phyloP scores from a whole-genome alignment of 2,797 vertebrate species.

The Chromis chromis region DNA sequence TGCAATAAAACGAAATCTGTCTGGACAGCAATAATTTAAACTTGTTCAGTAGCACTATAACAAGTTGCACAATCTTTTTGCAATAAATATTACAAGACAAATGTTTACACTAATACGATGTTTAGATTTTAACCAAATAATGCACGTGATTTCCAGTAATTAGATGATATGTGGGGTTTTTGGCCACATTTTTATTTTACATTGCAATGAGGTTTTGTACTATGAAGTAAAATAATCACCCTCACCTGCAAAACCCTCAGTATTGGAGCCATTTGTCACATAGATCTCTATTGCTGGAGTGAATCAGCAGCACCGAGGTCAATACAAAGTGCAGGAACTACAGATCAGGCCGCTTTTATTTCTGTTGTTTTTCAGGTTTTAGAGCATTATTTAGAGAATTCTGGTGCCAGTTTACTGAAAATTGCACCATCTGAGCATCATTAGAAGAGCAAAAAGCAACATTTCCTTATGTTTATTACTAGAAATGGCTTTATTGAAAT shows the following conservation, averaged over 20 bases:
- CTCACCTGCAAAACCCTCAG: constrained; percentile 7
- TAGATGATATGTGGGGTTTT: background rate
- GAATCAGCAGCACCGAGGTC: constrained; percentile 46
- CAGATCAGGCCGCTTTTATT: constrained; percentile 9
- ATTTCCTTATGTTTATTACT: background rate
- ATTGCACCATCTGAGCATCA: background rate
- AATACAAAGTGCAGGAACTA: constrained; percentile 25
- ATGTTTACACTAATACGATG: background rate
- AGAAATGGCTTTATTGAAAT: constrained; percentile 3
- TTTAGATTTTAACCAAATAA: background rate
- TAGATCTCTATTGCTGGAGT: constrained; percentile 16
- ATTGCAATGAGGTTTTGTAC: background rate
- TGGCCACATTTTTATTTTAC: background rate
- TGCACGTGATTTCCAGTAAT: too few relatives aligned
- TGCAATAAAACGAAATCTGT: background rate
- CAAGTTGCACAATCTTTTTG: background rate
- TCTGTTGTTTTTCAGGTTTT: background rate
- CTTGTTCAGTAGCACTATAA: background rate
- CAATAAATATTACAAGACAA: background rate
- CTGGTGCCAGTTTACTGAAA: background rate
- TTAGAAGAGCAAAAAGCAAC: background rate
- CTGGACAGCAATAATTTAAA: background rate
- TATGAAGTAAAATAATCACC: background rate
- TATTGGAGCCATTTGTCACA: constrained; percentile 12
- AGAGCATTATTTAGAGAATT: constrained; percentile 1